phyloP scores from a whole-genome alignment of 2,888 invertebrate species.

The Pandemis corylana region DNA sequence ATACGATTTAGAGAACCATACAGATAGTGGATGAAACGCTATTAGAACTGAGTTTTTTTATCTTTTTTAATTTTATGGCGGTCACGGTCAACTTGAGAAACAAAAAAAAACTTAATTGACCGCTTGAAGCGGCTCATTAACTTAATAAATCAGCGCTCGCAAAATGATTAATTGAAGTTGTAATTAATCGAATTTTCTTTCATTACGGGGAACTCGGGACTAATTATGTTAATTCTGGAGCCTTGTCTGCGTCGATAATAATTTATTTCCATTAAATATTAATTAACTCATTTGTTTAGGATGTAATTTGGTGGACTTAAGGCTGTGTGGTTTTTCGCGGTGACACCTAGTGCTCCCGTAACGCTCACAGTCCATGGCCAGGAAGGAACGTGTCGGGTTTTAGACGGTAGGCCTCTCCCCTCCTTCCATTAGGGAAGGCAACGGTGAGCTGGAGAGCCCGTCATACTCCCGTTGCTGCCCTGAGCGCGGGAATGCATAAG shows the following conservation, averaged over 20 bases:
- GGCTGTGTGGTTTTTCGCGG: background rate
- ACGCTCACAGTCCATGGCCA: too few species aligned
- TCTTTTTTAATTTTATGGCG: too few species aligned
- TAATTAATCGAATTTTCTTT: conserved; percentile 36
- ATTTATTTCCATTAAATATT: conserved; percentile 25
- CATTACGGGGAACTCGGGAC: conserved; percentile 18
- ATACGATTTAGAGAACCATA: too few species aligned
- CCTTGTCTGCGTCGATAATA: conserved; percentile 13
- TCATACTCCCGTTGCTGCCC: too few species aligned
- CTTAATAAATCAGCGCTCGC: conserved; percentile 4
- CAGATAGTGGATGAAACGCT: too few species aligned
- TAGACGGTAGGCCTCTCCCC: too few species aligned
- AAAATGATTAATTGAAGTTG: conserved; percentile 29
- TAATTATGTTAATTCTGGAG: conserved; percentile 24
- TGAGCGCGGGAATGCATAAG: too few species aligned
- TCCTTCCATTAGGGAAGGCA: too few species aligned
- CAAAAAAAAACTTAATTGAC: background rate
- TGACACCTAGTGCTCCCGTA: too few species aligned
- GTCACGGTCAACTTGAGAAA: background rate
- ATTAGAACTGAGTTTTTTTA: too few species aligned
- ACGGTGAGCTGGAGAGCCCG: too few species aligned
- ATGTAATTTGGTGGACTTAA: background rate
- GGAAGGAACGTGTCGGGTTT: too few species aligned
- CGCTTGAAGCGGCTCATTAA: conserved; percentile 5
- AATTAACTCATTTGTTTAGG: conserved; percentile 23